Evolutionary conservation across 2,888 invertebrate genomes (phyloP).

Genomic region (Lymantria monacha): DNA sequence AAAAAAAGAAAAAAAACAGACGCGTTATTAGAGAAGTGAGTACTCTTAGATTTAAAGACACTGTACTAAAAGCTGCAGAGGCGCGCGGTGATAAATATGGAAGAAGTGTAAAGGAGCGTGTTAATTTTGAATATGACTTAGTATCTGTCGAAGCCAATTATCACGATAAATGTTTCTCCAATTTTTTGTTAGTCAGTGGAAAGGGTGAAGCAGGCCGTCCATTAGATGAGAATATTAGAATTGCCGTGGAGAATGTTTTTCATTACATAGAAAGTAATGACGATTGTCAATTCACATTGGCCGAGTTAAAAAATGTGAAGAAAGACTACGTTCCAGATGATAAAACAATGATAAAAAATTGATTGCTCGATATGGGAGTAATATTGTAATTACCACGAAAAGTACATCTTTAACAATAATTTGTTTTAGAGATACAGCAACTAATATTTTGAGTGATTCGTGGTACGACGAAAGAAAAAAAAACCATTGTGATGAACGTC

Average conservation of each 20-base stretch:
- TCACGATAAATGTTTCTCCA: slow-evolving; percentile 35
- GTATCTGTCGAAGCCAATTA: slow-evolving; percentile 37
- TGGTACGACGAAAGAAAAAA: slow-evolving; percentile 31
- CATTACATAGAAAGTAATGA: slow-evolving; percentile 18
- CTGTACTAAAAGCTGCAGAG: no score
- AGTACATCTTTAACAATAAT: slow-evolving; percentile 10
- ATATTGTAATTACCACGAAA: slow-evolving; percentile 38
- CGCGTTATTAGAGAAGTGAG: no score
- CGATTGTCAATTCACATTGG: slow-evolving; percentile 17
- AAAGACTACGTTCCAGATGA: no score
- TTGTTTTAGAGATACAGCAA: slow-evolving; percentile 7
- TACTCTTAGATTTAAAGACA: no score
- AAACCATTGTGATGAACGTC: slow-evolving; percentile 40
- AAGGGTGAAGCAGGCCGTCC: slow-evolving; percentile 44
- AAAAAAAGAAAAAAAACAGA: no score
- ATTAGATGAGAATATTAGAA: slow-evolving; percentile 34
- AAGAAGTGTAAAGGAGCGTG: slow-evolving; percentile 36
- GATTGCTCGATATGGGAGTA: slow-evolving; percentile 39
- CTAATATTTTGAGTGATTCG: slow-evolving; percentile 26
- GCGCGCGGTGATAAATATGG: slow-evolving; percentile 14
- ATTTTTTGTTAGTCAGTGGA: slow-evolving; percentile 39
- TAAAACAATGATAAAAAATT: no score
- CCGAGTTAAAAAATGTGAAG: no score
- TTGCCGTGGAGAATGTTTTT: slow-evolving; percentile 41
- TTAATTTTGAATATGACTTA: slow-evolving; percentile 23